Evolutionary conservation across 2,888 invertebrate genomes (phyloP).

Genomic region (Eledone cirrhosa): DNA sequence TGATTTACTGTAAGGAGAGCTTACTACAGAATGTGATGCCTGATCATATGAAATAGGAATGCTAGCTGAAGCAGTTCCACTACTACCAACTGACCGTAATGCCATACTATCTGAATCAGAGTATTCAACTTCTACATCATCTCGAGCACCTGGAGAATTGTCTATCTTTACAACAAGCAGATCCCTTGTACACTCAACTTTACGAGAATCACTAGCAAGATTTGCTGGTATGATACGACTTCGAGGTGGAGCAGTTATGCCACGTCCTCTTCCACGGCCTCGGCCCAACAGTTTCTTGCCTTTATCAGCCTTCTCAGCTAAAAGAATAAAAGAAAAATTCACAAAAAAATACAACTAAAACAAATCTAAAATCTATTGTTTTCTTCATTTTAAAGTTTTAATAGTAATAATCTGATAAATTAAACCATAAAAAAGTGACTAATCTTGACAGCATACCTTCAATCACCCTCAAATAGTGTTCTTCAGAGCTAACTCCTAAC

Average conservation of each 20-base stretch:
- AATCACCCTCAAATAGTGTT: too few species aligned
- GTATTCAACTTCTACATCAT: conserved; percentile 51
- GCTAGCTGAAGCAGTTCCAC: neutral
- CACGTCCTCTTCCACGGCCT: conserved; percentile 49
- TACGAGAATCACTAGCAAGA: conserved; percentile 51
- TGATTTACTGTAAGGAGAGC: conserved; percentile 16
- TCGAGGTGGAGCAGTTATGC: conserved; percentile 46
- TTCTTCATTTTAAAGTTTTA: too few species aligned
- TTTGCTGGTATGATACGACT: conserved; percentile 38
- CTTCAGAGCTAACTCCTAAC: too few species aligned
- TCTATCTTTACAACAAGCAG: conserved; percentile 59
- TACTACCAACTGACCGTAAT: neutral
- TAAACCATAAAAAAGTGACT: too few species aligned
- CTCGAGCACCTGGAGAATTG: conserved; percentile 51
- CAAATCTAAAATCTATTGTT: too few species aligned
- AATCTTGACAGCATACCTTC: too few species aligned
- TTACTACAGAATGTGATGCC: conserved; percentile 36
- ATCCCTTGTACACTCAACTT: conserved; percentile 57
- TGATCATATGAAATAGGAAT: conserved; percentile 34
- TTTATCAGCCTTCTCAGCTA: conserved; percentile 5
- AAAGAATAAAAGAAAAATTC: neutral
- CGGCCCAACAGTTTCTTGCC: conserved; percentile 38
- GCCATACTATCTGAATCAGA: conserved; percentile 44
- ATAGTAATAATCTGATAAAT: too few species aligned
- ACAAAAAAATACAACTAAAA: neutral